Evolutionary conservation across 2,888 invertebrate genomes (phyloP), one percentile per base, ranked within the genome.

Genomic region (Saturnia japonica): DNA sequence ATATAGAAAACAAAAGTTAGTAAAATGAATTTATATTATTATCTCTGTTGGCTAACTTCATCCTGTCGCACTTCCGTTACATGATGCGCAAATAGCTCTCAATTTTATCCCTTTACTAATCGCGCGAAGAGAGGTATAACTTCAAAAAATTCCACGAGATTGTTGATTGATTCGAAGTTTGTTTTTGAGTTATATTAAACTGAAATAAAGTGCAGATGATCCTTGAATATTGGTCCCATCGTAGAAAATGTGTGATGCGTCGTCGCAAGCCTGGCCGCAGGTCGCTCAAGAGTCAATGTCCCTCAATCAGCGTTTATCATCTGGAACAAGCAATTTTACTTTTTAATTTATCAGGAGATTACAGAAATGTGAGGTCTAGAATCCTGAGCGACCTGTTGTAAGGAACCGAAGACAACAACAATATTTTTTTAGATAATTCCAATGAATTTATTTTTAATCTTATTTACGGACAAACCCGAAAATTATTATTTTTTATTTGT

Each of bases 251-350:
- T 64, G 51, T 22, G 68, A 60, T 42, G 57, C 78, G 74, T 70
- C 69, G 75, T 77, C 77, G 76, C 78, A 16, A 28, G 25, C 16
- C 28, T 4, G 0, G 25, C 80, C 79, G 88, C 84, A 88, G 89
- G 87, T 93, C 93, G 91, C 93, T 93, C 93, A 93, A 88, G 90
- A 86, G 85, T 88, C 90, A 84, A 80, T 83, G 83, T 78, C 90
- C 91, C 90, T 93, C 92, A 93, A 86, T 93, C 93, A 84, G 92
- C 91, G 83, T 90, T 93, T 83, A 93, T 78, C 82, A 93, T 93
- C 93, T 94, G 93, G 91, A 94, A 94, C 93, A 94, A 94, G 88
- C 83, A 93, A 92, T 89, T 88, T 89, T 85, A 90, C 88, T 89
- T 83, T 89, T 91, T 88, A 90, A 87, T 87, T 85, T 83, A 77